Evolutionary conservation across 2,797 vertebrate genomes (phyloP).

Genomic region (Neomorphus geoffroyi): DNA sequence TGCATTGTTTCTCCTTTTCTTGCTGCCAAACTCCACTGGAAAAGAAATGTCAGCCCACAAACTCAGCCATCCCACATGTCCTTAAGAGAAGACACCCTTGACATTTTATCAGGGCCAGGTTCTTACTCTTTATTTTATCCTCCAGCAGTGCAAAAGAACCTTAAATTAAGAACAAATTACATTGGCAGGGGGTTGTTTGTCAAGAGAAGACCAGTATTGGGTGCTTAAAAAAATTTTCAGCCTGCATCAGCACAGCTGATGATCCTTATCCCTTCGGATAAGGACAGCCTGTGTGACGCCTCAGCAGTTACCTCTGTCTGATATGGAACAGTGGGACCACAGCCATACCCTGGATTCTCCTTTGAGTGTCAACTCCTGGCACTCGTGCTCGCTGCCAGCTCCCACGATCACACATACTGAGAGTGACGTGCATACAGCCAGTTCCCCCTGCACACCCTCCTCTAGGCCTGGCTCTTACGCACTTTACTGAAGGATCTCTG

Average conservation of each 20-base stretch:
- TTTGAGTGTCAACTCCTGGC: neutral
- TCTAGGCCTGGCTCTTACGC: neutral
- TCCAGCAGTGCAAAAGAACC: neutral
- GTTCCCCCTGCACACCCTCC: accelerated
- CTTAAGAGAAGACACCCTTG: neutral
- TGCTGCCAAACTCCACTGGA: neutral
- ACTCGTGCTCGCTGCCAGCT: neutral
- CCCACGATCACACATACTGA: neutral
- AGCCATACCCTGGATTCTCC: neutral
- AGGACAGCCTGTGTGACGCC: neutral
- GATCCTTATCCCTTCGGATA: neutral
- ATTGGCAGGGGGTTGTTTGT: neutral
- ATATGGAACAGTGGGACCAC: neutral
- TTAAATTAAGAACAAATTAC: neutral
- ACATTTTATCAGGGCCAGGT: neutral
- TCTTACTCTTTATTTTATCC: neutral
- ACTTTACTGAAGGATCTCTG: neutral
- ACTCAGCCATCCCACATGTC: neutral
- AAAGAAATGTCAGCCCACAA: neutral
- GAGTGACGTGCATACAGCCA: neutral
- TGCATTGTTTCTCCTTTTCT: neutral
- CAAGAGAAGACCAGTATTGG: neutral
- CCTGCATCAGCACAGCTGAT: neutral
- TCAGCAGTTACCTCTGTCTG: neutral
- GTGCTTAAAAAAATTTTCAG: neutral